Conservation (phyloP, 2,113 vertebrate genomes). For the Elgaria multicarinata region DNA sequence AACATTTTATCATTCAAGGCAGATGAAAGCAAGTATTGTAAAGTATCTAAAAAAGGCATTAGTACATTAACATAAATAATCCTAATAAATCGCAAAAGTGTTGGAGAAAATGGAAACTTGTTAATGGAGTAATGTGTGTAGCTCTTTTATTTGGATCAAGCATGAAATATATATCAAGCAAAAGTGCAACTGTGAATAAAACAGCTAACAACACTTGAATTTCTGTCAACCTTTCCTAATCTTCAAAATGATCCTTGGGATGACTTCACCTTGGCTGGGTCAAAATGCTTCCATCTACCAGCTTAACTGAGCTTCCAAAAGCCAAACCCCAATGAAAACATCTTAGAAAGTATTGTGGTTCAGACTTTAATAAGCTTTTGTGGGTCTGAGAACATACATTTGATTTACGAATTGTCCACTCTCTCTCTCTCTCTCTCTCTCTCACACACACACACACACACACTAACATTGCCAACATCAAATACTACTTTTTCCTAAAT, state of each 20-base stretch:
- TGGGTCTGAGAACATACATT: not conserved
- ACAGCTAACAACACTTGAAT: conserved; percentile 51
- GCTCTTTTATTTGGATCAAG: conserved; percentile 70
- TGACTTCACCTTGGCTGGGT: not conserved
- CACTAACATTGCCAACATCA: not conserved
- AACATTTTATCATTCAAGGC: conserved; percentile 49
- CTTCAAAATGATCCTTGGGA: conserved; percentile 26
- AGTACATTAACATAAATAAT: conserved; percentile 72
- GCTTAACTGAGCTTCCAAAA: not conserved
- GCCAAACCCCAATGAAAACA: not conserved
- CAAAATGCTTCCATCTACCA: not conserved
- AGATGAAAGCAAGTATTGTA: conserved; percentile 65
- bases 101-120: conserved; percentile 67
- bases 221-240: conserved; percentile 46
- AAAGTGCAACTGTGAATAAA: conserved; percentile 54
- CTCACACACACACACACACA: too few relatives aligned
- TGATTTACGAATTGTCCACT: not conserved
- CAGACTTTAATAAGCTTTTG: not conserved
- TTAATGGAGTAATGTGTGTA: conserved; percentile 69
- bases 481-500: not conserved
- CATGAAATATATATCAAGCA: conserved; percentile 51
- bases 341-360: not conserved
- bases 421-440: too few relatives aligned
- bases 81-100: conserved; percentile 71
- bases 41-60: conserved; percentile 69